Evolutionary conservation across 2,888 invertebrate species (phyloP).

Genomic region (Leptopilina drosophilae): DNA sequence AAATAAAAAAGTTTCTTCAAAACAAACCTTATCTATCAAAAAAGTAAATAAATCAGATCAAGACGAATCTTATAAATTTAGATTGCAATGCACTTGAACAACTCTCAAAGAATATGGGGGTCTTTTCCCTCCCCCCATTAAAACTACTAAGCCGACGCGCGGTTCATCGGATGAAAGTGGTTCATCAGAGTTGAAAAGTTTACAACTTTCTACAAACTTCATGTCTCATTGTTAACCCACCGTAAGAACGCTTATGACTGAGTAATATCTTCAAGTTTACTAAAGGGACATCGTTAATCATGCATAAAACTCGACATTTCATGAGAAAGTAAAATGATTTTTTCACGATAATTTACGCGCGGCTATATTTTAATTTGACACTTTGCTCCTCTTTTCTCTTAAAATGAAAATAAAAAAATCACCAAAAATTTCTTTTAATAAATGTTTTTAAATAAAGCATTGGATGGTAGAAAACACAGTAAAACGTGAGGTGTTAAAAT

Average conservation of each 20-base stretch:
- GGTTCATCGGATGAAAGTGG: slow-evolving; percentile 35
- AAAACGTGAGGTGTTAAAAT: too few relatives aligned
- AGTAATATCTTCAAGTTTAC: background rate
- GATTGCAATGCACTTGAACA: slow-evolving; percentile 30
- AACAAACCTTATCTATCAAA: too few relatives aligned
- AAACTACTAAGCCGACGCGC: slow-evolving; percentile 32
- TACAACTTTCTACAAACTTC: slow-evolving; percentile 22
- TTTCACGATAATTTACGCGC: background rate
- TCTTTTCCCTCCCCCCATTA: slow-evolving; percentile 9
- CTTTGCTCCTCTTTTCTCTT: background rate
- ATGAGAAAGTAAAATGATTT: slow-evolving; percentile 2
- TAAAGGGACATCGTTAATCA: slow-evolving; percentile 28
- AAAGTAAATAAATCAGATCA: slow-evolving; percentile 13
- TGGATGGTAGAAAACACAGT: too few relatives aligned
- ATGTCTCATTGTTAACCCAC: slow-evolving; percentile 3
- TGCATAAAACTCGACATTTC: background rate
- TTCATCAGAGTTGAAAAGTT: slow-evolving; percentile 39
- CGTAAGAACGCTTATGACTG: background rate
- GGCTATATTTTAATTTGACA: slow-evolving; percentile 7
- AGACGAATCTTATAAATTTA: slow-evolving; percentile 13
- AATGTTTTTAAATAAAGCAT: too few relatives aligned
- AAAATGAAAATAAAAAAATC: too few relatives aligned
- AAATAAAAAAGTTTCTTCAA: too few relatives aligned
- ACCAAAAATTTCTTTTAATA: too few relatives aligned
- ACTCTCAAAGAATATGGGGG: slow-evolving; percentile 38